These are phyloP conservation scores for Nicator chloris DNA, from an alignment of 2,113 vertebrate genomes.

Conservation along the genomic window DNA sequence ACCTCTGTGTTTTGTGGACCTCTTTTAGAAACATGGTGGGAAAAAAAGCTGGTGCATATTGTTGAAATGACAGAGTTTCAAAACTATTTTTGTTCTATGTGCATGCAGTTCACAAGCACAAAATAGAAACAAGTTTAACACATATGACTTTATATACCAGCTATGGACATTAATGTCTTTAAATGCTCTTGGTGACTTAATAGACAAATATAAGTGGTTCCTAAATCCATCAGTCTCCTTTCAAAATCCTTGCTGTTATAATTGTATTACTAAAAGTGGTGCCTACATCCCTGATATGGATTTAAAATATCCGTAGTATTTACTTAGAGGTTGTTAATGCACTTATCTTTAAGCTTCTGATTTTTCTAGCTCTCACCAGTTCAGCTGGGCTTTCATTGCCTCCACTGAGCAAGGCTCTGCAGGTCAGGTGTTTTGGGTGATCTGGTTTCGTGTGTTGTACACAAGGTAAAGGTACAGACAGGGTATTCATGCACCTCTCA, in stretches of 20 bases:
- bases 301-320: neutral
- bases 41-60: neutral
- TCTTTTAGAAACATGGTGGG: neutral
- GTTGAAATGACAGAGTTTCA: neutral
- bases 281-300: neutral
- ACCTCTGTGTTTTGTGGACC: neutral
- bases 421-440: neutral
- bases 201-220: neutral
- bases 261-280: neutral
- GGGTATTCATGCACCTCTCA: neutral
- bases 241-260: neutral
- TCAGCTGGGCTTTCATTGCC: neutral
- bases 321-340: neutral
- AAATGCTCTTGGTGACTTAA: neutral
- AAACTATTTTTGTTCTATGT: neutral
- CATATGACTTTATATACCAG: neutral
- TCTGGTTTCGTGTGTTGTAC: neutral
- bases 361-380: neutral
- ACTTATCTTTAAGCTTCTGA: neutral
- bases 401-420: fast-evolving
- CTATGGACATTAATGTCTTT: neutral
- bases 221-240: neutral
- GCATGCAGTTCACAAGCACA: neutral
- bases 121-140: neutral
- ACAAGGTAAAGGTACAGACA: neutral